Percentiles rank a stretch among this genome's conserved stretches.
These are phyloP conservation scores for Montipora efflorescens DNA, from an alignment of 64 coral and sea anemone species.

Conservation along the genomic window DNA sequence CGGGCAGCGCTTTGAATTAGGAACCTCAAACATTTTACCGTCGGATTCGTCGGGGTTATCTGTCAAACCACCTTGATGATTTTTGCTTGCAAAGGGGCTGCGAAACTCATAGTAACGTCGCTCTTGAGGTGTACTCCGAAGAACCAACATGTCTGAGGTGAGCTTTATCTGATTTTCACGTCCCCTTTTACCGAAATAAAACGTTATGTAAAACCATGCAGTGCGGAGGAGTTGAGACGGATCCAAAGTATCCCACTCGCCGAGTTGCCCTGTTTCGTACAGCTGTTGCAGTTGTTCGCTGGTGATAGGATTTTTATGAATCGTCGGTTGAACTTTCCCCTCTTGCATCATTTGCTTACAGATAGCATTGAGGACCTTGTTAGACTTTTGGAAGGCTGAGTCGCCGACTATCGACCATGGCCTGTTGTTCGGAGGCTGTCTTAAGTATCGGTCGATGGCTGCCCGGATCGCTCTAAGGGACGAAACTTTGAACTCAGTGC, in stretches of 20 bases:
- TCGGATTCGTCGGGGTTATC: slow-evolving; percentile 37
- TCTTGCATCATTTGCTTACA: slow-evolving; percentile 41
- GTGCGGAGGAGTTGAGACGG: slow-evolving; percentile 29
- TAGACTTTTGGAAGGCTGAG: slow-evolving; percentile 31
- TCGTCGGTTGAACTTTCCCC: background rate
- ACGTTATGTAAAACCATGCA: slow-evolving; percentile 32
- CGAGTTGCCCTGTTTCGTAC: slow-evolving; percentile 18
- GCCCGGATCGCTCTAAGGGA: background rate
- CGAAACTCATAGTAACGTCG: slow-evolving; percentile 59
- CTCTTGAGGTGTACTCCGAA: slow-evolving; percentile 20
- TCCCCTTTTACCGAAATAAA: slow-evolving; percentile 62
- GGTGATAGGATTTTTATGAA: slow-evolving; percentile 65
- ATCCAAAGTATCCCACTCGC: background rate
- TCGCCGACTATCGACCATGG: slow-evolving; percentile 53
- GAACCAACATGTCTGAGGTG: slow-evolving; percentile 44
- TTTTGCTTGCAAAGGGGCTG: background rate
- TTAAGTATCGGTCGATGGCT: slow-evolving; percentile 60
- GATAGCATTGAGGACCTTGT: slow-evolving; percentile 67
- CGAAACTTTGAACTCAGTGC: slow-evolving; percentile 8
- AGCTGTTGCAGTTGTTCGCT: slow-evolving; percentile 53
- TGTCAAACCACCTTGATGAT: slow-evolving; percentile 49
- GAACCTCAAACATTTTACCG: slow-evolving; percentile 75
- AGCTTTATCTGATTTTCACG: slow-evolving; percentile 68
- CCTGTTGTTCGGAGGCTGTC: slow-evolving; percentile 47
- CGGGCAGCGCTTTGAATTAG: slow-evolving; percentile 23